Evolutionary conservation across 1,140 invertebrate species (phyloP), one percentile per base, ranked within the genome.

Genomic region (Formica exsecta): DNA sequence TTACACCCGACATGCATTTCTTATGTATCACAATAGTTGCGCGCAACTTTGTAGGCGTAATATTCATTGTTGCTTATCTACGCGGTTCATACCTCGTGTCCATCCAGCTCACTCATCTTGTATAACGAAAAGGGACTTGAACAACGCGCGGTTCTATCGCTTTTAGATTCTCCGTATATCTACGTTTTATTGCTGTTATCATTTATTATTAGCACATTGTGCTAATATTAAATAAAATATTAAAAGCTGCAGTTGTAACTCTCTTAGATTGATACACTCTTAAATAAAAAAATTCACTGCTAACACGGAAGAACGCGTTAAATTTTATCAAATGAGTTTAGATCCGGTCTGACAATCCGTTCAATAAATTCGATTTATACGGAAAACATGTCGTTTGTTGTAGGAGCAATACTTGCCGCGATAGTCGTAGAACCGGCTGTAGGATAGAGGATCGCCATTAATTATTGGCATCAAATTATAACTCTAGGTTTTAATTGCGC

Each of bases 401-500:
- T 61, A 19, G 38, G 4, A 61, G 44, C 57, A 44, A 61, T 61
- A 22, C 9, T 36, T 16, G 19, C 38, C 68, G 79, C 79, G 16
- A 81, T 61, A 74, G 68, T 48, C 41, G 68, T 83, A 61, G 79
- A 83, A 83, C 79, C 79, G 68, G 79, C 79, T 73, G 32, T 32
- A 13, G 38, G 36, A 32, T 59, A 61, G 59, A 73, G 51, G 16
- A 16, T 70, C 54, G 68, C 38, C 68, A 83, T 83, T 83, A 83
- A 83, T 83, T 83, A 74, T 29, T 38, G 13, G 19, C 54, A 29
- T 83, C 68, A 73, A 83, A 83, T 83, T 83, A 83, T 83, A 83
- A 83, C 79, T 83, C 41, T 61, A 61, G 38, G 54, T 74, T 83
- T 83, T 83, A 83, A 83, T 83, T 74, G 54, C 79, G 54, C 79